Conservation (phyloP, 1,140 invertebrate genomes). For the Aphaenogaster floridana region DNA sequence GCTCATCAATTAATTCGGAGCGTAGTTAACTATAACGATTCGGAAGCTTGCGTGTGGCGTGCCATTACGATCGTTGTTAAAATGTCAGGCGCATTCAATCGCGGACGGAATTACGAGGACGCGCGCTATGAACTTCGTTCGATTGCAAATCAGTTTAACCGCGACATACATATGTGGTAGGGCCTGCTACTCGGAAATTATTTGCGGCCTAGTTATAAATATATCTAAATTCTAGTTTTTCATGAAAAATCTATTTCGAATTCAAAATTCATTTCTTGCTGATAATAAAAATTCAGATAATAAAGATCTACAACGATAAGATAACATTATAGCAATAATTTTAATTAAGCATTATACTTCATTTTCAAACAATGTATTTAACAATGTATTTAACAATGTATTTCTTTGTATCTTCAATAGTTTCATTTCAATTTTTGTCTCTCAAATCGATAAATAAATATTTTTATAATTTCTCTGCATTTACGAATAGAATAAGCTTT, state of each 20-base stretch:
- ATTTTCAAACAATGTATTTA: not conserved
- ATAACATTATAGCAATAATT: not conserved
- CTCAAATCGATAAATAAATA: not conserved
- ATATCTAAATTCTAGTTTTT: not conserved
- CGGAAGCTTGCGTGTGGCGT: conserved; percentile 55
- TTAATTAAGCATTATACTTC: not conserved
- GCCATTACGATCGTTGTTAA: conserved; percentile 60
- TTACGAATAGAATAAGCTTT: not conserved
- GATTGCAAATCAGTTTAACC: conserved; percentile 51
- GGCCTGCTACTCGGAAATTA: not conserved
- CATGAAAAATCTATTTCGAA: not conserved
- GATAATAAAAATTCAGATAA: not conserved
- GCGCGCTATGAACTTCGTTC: conserved; percentile 56
- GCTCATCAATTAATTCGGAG: conserved; percentile 56
- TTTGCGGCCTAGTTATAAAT: conserved; percentile 2
- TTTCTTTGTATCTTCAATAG: not conserved
- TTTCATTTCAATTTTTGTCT: not conserved
- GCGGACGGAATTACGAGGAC: conserved; percentile 54
- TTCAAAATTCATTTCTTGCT: not conserved
- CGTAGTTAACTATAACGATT: conserved; percentile 54
- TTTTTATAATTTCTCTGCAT: not conserved
- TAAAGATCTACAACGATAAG: not conserved
- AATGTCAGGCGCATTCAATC: conserved; percentile 57
- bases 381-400: too few relatives aligned
- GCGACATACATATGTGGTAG: not conserved